phyloP scores from a whole-genome alignment of 2,797 vertebrate species.

The Epinephelus awoara region DNA sequence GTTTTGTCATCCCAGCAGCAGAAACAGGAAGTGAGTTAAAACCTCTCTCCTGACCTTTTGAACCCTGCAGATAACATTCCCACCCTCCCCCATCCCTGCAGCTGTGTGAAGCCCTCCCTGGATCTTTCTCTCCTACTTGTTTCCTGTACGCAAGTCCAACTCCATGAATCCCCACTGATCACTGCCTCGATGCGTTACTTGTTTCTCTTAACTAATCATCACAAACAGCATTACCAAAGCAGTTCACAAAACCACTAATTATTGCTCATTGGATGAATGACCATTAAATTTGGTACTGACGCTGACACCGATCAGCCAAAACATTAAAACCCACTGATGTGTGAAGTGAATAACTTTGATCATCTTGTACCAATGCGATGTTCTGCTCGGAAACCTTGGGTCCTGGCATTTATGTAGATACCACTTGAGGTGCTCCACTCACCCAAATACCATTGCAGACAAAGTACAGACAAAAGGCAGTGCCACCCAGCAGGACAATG shows the following conservation, averaged over 20 bases:
- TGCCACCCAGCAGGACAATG: too few species aligned
- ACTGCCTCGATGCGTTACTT: not conserved
- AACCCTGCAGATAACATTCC: slow-evolving; percentile 83
- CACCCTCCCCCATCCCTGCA: slow-evolving; percentile 82
- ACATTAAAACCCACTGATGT: too few species aligned
- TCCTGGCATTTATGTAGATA: too few species aligned
- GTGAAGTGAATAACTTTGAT: too few species aligned
- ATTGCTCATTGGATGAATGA: too few species aligned
- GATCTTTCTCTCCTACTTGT: slow-evolving; percentile 35
- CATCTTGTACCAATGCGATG: too few species aligned
- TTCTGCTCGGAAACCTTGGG: too few species aligned
- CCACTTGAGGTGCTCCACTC: too few species aligned
- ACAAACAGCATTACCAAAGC: not conserved
- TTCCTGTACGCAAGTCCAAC: slow-evolving; percentile 51
- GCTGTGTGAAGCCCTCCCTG: slow-evolving; percentile 75
- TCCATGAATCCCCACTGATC: slow-evolving; percentile 19
- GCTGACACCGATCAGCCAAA: too few species aligned
- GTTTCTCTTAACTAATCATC: not conserved
- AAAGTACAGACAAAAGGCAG: too few species aligned
- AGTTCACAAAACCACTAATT: not conserved
- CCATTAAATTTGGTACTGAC: too few species aligned
- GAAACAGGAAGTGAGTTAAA: slow-evolving; percentile 86
- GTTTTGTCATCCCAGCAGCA: slow-evolving; percentile 75
- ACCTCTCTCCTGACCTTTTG: slow-evolving; percentile 73
- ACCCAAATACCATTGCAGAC: too few species aligned